Evolutionary conservation across 2,888 invertebrate species (phyloP).

Genomic region (Cataglyphis cursor): DNA sequence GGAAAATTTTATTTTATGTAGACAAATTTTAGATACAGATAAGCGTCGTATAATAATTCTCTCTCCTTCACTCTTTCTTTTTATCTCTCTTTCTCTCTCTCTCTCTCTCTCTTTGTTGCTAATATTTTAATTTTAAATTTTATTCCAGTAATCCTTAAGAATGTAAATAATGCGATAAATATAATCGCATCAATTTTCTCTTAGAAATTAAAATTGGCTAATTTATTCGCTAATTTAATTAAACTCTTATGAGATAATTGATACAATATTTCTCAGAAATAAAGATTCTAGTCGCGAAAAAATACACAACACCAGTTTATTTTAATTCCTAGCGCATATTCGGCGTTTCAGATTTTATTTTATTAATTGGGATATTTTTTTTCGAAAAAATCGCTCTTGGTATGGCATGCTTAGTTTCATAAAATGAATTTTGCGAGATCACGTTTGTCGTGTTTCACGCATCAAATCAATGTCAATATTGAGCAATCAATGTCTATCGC

Average conservation of each 20-base stretch:
- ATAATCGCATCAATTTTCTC: not conserved
- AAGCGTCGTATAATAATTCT: not conserved
- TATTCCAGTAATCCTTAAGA: not conserved
- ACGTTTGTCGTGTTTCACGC: constrained; percentile 10
- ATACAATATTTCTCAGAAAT: not conserved
- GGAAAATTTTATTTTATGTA: not conserved
- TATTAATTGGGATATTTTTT: not conserved
- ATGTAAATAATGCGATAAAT: not conserved
- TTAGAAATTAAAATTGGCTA: constrained; percentile 1
- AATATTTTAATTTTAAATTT: constrained; percentile 7
- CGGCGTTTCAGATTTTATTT: not conserved
- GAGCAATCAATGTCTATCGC: constrained; percentile 36
- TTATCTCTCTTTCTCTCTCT: no score
- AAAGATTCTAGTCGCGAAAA: not conserved
- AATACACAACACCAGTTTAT: not conserved
- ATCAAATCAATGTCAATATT: constrained; percentile 49
- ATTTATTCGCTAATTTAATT: not conserved
- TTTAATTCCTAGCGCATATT: not conserved
- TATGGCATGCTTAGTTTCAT: not conserved
- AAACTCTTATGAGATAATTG: not conserved
- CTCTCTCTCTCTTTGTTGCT: not conserved
- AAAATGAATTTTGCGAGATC: not conserved
- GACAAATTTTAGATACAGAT: not conserved
- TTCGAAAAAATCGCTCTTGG: not conserved
- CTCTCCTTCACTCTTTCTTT: not conserved